These are phyloP conservation scores for Zosterops japonicus DNA, from an alignment of 2,113 vertebrate species.

Conservation along the genomic window DNA sequence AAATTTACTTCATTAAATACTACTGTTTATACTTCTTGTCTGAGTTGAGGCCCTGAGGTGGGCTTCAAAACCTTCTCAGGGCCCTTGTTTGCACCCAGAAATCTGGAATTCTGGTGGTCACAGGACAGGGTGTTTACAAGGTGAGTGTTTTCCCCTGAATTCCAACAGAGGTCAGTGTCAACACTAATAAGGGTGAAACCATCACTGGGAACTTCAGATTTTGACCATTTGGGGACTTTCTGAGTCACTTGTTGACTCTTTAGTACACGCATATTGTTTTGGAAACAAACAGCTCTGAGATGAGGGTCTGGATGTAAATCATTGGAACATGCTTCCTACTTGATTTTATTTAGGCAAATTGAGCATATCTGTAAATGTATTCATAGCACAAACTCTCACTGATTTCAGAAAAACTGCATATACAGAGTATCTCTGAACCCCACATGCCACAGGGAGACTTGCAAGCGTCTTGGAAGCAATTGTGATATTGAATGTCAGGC, in stretches of 20 bases:
- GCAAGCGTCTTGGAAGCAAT: neutral
- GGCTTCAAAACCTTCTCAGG: neutral
- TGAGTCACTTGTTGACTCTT: neutral
- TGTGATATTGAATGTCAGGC: neutral
- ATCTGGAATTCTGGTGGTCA: neutral
- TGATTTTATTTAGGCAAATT: neutral
- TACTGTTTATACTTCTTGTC: neutral
- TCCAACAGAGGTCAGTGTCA: neutral
- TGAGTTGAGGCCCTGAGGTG: neutral
- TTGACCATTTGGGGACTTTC: neutral
- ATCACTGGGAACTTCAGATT: neutral
- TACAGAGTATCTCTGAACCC: neutral
- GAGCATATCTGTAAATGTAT: neutral
- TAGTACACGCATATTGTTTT: neutral
- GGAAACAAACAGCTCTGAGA: neutral
- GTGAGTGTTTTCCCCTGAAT: neutral
- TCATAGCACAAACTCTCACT: neutral
- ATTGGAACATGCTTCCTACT: neutral
- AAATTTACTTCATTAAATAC: neutral
- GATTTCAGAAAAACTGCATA: neutral
- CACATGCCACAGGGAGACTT: neutral
- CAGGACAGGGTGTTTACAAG: neutral
- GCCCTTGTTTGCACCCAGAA: neutral
- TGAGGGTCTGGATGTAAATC: neutral
- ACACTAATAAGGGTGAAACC: neutral